phyloP scores from a whole-genome alignment of 2,888 invertebrate species.

The Tenodera sinensis region DNA sequence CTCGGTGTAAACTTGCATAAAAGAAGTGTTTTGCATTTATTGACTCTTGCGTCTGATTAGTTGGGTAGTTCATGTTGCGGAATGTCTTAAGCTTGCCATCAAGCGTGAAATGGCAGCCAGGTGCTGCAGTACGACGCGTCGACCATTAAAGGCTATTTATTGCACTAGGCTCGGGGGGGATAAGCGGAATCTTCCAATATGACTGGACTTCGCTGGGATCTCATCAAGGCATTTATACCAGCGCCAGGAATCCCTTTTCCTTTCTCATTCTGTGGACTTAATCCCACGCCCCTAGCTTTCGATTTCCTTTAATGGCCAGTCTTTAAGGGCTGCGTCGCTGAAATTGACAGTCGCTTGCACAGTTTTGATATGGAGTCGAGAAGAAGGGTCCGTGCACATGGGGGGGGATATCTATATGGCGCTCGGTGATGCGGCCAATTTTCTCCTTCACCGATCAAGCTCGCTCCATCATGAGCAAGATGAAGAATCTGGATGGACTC shows the following conservation, averaged over 20 bases:
- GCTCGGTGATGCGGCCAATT: conserved; percentile 24
- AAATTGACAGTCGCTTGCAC: not conserved
- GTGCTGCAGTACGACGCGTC: not conserved
- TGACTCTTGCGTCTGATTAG: no score
- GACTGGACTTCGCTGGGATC: not conserved
- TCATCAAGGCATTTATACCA: not conserved
- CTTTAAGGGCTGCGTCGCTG: not conserved
- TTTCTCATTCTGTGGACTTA: not conserved
- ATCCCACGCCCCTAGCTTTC: not conserved
- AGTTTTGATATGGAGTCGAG: not conserved
- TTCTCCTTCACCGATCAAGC: conserved; percentile 24
- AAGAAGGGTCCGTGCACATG: not conserved
- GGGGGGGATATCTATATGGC: not conserved
- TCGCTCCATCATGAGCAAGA: not conserved
- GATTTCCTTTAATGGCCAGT: not conserved
- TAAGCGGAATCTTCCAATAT: not conserved
- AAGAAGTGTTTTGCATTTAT: no score
- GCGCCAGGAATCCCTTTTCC: not conserved
- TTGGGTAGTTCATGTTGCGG: no score
- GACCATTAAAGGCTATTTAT: not conserved
- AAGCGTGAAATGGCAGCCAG: not conserved
- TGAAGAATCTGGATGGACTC: not conserved
- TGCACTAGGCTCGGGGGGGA: not conserved
- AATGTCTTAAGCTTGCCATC: not conserved
- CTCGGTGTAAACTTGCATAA: no score